Evolutionary conservation across 1,140 invertebrate species (phyloP), one percentile per base, ranked within the genome.

Genomic region (Dolichoris vasculosae): DNA sequence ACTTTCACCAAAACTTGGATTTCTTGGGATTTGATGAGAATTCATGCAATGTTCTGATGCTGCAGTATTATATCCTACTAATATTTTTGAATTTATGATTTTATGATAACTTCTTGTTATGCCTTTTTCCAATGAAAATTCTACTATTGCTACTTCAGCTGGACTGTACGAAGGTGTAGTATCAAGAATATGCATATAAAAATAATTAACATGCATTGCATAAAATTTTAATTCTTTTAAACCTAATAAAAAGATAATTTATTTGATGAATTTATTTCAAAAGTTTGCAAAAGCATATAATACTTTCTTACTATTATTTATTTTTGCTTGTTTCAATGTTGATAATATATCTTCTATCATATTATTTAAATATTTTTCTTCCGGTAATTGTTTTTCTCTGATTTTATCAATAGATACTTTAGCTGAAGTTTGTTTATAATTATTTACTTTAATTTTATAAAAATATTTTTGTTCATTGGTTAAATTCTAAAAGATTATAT

Each of bases 71-170:
- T 94, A 95, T 0, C 95, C 95, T 0, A 94, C 51, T 43, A 93
- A 93, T 75, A 94, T 93, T 11, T 88, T 69, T 46, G 93, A 93
- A 82, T 93, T 93, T 0, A 95, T 89, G 13, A 94, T 89, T 86
- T 91, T 90, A 89, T 95, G 94, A 86, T 94, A 95, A 3, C 90
- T 87, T 23, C 93, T 90, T 43, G 88, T 89, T 1, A 95, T 91
- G 1, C 95, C 95, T 75, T 94, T 88, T 40, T 88, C 71, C 4
- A 96, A 83, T 63, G 93, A 94, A 88, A 95, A 95, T 77, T 90
- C 86, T 20, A 86, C 85, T 0, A 94, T 26, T 1, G 90, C 91
- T 86, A 93, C 89, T 85, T 94, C 91, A n/a, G 92, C 93, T 2
- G 94, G 94, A 63, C 79, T 89, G 83, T 91, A 92, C 8, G 90